These are phyloP conservation scores for Venustaconcha ellipsiformis DNA, from an alignment of 1,140 invertebrate genomes.

Conservation along the genomic window DNA sequence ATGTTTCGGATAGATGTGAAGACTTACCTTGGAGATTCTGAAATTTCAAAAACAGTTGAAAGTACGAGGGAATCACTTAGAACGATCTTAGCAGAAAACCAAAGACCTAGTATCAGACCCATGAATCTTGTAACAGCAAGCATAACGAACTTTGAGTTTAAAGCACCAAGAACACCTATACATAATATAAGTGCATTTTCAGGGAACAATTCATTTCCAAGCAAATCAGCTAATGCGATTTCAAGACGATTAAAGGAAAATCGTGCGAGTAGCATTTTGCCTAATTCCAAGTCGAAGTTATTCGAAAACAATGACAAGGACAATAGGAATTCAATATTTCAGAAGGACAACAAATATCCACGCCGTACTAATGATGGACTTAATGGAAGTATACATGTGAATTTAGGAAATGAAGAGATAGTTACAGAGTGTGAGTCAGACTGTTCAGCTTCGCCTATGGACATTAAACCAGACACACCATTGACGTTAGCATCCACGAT, in stretches of 20 bases:
- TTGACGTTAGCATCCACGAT: constrained; percentile 28
- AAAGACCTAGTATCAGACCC: constrained; percentile 26
- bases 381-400: too few relatives aligned
- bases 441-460: constrained; percentile 17
- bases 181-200: too few relatives aligned
- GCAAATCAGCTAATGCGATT: too few relatives aligned
- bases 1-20: constrained; percentile 43
- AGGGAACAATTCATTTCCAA: too few relatives aligned
- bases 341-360: too few relatives aligned
- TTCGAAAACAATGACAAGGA: not conserved
- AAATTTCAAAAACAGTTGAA: constrained; percentile 34
- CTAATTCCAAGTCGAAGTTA: too few relatives aligned
- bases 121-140: constrained; percentile 26
- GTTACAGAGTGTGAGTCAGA: constrained; percentile 16
- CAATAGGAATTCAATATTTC: too few relatives aligned
- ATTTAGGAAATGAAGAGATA: not conserved
- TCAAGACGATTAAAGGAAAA: too few relatives aligned
- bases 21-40: constrained; percentile 28
- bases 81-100: constrained; percentile 34
- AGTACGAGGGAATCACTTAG: constrained; percentile 39
- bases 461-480: constrained; percentile 21
- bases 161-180: not conserved
- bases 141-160: constrained; percentile 30
- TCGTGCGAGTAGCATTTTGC: too few relatives aligned
- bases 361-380: too few relatives aligned